Percentiles rank a stretch among this genome's conserved stretches.
Evolutionary conservation across 1,140 invertebrate species (phyloP).

Genomic region (Carposina sasakii): DNA sequence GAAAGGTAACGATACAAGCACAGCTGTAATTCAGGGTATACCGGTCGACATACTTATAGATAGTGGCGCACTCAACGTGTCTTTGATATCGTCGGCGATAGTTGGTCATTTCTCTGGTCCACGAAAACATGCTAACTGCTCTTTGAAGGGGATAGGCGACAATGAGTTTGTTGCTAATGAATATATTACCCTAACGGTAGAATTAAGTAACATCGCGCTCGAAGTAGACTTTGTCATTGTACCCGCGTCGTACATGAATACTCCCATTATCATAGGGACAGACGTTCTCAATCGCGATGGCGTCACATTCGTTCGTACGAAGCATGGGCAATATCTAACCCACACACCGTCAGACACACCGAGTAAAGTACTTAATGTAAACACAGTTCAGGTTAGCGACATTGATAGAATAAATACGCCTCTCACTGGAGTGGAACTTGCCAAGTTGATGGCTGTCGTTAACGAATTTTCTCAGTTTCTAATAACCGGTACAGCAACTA

Average conservation of each 20-base stretch:
- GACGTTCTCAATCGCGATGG: slow-evolving; percentile 10
- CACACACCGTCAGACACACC: background rate
- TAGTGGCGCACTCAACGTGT: slow-evolving; percentile 7
- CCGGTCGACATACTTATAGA: slow-evolving; percentile 10
- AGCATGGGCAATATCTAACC: slow-evolving; percentile 1
- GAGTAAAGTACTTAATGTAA: background rate
- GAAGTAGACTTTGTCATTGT: slow-evolving; percentile 9
- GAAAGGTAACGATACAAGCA: slow-evolving; percentile 2
- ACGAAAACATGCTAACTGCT: background rate
- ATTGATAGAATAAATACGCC: background rate
- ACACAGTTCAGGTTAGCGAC: no score
- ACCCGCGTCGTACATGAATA: background rate
- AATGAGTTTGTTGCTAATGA: background rate
- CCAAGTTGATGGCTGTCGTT: background rate
- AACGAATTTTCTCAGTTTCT: background rate
- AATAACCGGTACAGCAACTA: background rate
- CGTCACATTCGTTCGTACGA: slow-evolving; percentile 6
- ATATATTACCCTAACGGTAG: slow-evolving; percentile 5
- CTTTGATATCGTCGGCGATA: background rate
- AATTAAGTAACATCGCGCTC: slow-evolving; percentile 5
- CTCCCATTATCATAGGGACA: slow-evolving; percentile 9
- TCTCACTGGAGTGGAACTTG: background rate
- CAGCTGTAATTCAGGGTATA: slow-evolving; percentile 1
- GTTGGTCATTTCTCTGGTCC: background rate
- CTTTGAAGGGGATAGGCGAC: background rate